Percentiles rank a stretch among this genome's conserved stretches.
Evolutionary conservation across 2,888 invertebrate genomes (phyloP).

Genomic region (Trachelus stipa): DNA sequence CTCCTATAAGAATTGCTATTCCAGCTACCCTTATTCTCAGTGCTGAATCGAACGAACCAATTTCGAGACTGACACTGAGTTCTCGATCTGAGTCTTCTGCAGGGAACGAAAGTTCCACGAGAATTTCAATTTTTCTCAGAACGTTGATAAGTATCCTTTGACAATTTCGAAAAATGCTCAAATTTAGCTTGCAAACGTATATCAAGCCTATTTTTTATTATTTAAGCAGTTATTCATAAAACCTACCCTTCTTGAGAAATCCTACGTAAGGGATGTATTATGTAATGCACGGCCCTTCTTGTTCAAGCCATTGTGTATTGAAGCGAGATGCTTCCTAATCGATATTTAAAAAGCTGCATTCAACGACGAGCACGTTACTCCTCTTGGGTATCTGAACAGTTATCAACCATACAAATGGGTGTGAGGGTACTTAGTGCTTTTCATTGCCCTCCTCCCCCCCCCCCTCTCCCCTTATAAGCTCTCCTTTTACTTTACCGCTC

Average conservation of each 20-base stretch:
- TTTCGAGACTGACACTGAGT: conserved; percentile 4
- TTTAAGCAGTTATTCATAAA: neutral
- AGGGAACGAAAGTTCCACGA: neutral
- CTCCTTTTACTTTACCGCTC: conserved; percentile 38
- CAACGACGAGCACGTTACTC: conserved; percentile 24
- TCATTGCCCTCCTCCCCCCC: conserved; percentile 25
- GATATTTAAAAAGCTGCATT: conserved; percentile 35
- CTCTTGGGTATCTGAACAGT: conserved; percentile 44
- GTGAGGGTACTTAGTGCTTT: conserved; percentile 28
- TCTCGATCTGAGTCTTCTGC: neutral
- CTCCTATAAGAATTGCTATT: conserved; percentile 33
- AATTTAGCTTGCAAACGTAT: neutral
- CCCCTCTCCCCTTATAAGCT: conserved; percentile 21
- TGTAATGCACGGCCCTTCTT: neutral
- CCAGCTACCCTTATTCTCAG: conserved; percentile 19
- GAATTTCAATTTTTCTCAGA: neutral
- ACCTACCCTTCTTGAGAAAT: neutral
- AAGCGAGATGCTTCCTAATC: conserved; percentile 23
- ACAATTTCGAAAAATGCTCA: neutral
- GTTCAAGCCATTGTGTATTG: neutral
- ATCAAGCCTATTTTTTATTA: neutral
- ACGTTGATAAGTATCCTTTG: neutral
- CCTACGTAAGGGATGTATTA: neutral
- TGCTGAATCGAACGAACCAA: conserved; percentile 27
- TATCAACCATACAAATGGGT: conserved; percentile 56